A percentile compares a stretch with the other conserved stretches of the same genome.
phyloP scores from a whole-genome alignment of 2,113 vertebrate genomes.

The Murina feae region DNA sequence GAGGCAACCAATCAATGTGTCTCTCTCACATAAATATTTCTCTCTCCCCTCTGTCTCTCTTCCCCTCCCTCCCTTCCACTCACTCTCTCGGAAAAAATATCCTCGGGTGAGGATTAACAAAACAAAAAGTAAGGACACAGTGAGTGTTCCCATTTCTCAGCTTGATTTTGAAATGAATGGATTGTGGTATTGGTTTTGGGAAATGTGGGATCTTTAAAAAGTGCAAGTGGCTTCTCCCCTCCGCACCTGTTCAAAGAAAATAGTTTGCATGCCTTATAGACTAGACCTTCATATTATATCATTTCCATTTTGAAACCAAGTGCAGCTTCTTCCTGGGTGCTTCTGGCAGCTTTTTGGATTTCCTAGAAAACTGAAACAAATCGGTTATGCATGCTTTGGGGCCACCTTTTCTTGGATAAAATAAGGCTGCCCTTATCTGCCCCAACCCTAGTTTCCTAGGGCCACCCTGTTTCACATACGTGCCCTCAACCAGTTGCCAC shows the following conservation, averaged over 20 bases:
- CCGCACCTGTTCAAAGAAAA: neutral
- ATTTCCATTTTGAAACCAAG: neutral
- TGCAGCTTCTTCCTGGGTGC: neutral
- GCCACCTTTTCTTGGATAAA: neutral
- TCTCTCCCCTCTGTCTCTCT: no score
- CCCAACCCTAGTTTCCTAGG: neutral
- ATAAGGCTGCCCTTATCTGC: neutral
- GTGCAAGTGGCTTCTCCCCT: neutral
- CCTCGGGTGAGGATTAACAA: no score
- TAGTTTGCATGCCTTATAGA: neutral
- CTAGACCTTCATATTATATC: constrained; percentile 20
- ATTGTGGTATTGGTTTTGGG: neutral
- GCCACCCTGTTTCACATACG: neutral
- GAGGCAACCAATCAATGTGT: no score
- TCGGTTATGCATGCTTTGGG: neutral
- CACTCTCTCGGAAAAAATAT: no score
- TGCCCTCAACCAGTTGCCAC: neutral
- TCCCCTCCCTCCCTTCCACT: no score
- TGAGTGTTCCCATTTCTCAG: neutral
- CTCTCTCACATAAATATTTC: no score
- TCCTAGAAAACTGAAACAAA: neutral
- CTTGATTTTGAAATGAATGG: neutral
- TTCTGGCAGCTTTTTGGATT: neutral
- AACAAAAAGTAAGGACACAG: no score
- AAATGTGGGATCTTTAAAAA: neutral